phyloP scores from a whole-genome alignment of 2,888 invertebrate genomes.

The Andrena bucephala region DNA sequence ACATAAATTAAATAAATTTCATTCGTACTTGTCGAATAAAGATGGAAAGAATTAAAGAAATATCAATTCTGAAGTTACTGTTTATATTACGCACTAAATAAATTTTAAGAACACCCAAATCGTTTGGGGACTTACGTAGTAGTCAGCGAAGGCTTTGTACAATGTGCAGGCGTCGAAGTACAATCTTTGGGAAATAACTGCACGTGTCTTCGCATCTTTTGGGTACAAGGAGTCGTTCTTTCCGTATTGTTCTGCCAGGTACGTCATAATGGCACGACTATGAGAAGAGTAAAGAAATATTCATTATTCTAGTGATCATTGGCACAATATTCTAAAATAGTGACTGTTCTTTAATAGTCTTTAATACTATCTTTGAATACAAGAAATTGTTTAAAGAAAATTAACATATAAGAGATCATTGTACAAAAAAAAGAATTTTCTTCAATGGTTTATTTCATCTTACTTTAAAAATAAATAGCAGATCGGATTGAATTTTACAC shows the following conservation, averaged over 20 bases:
- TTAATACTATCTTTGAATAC: neutral
- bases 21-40: no score
- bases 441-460: no score
- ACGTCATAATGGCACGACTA: constrained; percentile 89
- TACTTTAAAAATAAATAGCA: no score
- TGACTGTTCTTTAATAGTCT: no score
- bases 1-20: no score
- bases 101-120: neutral
- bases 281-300: constrained; percentile 67
- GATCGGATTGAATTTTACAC: no score
- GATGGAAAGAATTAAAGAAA: no score
- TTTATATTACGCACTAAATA: neutral
- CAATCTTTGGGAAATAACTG: constrained; percentile 88
- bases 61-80: neutral
- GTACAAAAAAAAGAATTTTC: no score
- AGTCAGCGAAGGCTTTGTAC: constrained; percentile 86
- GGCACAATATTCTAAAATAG: neutral
- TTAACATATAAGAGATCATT: no score
- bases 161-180: constrained; percentile 88
- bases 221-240: constrained; percentile 89
- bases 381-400: neutral
- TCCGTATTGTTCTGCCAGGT: constrained; percentile 89
- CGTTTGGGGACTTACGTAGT: constrained; percentile 86
- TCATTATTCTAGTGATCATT: neutral
- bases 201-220: constrained; percentile 88